Evolutionary conservation across 2,888 invertebrate species (phyloP), one percentile per base, ranked within the genome.

Genomic region (Ariolimax columbianus): DNA sequence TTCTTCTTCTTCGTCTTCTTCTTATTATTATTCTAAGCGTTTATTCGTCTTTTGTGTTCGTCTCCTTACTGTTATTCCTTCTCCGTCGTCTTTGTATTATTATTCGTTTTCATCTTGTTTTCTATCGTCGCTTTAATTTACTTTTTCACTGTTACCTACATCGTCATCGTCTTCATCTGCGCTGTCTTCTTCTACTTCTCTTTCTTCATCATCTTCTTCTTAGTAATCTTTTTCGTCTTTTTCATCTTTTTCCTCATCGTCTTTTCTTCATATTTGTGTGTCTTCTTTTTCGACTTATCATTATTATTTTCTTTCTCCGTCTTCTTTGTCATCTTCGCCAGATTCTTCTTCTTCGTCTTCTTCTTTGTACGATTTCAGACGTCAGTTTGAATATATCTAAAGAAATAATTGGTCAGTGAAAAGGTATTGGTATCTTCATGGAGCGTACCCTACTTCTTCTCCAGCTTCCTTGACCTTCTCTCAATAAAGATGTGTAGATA

Each of bases 161-260:
- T 51, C 33, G 55, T 47, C 33, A 33, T 72, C 33, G 72, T 51
- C n/a, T 38, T 33, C 43, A 63, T 33, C 38, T 59, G 40, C 43
- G 59, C 26, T 40, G n/a, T 40, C 38, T 59, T 47, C 59, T 33
- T 73, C 40, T 70, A 47, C 77, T 83, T 40, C 55, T 23, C 47
- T 51, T 43, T 17, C 26, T 33, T 63, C 33, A 11, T 79, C 79
- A 33, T 40, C 73, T 3, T 73, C 33, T 63, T 6, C 55, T 23
- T 59, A 11, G 38, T 9, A 17, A 9, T 30, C 38, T 17, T 43
- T 19, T 43, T 43, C 59, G 7, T 63, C 33, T 43, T 30, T 63
- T 33, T 47, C 33, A 43, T 33, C 30, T 26, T 55, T 36, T 40
- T 55, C 51, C 43, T 75, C 75, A 47, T 82, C 73, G 55, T 63